Conservation (phyloP, 2,888 invertebrate genomes). For the Stenoptilia bipunctidactyla region DNA sequence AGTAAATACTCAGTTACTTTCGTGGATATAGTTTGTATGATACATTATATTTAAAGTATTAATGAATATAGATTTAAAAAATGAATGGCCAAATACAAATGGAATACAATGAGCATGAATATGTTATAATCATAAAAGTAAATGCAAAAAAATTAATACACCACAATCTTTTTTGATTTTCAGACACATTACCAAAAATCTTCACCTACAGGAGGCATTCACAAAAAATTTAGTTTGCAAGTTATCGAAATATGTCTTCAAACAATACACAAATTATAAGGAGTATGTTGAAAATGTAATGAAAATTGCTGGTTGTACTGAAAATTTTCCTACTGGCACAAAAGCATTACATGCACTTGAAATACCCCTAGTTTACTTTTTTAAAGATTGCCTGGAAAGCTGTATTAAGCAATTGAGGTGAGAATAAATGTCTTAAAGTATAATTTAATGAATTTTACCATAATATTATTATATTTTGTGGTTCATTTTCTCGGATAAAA, state of each 20-base stretch:
- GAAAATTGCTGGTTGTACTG: slow-evolving; percentile 35
- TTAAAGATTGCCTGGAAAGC: slow-evolving; percentile 26
- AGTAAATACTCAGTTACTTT: no score
- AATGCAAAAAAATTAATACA: no score
- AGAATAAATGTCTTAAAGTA: no score
- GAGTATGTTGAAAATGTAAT: slow-evolving; percentile 16
- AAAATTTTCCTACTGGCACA: slow-evolving; percentile 43
- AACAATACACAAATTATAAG: slow-evolving; percentile 3
- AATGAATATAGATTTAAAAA: no score
- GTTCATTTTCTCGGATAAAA: slow-evolving; percentile 3
- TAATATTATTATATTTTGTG: slow-evolving; percentile 7
- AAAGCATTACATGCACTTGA: slow-evolving; percentile 28
- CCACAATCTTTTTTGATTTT: slow-evolving; percentile 12
- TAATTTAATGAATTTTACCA: no score
- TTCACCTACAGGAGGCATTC: slow-evolving; percentile 29
- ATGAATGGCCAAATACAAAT: no score
- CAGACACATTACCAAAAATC: slow-evolving; percentile 40
- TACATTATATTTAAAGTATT: no score
- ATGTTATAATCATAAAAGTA: no score
- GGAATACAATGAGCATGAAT: no score
- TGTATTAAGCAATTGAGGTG: slow-evolving; percentile 33
- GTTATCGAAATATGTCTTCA: slow-evolving; percentile 21
- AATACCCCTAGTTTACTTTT: slow-evolving; percentile 23
- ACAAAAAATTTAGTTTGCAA: slow-evolving; percentile 21
- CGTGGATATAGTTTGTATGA: no score